Evolutionary conservation across 1,140 invertebrate genomes (phyloP).

Genomic region (Aphaenogaster ashmeadi): DNA sequence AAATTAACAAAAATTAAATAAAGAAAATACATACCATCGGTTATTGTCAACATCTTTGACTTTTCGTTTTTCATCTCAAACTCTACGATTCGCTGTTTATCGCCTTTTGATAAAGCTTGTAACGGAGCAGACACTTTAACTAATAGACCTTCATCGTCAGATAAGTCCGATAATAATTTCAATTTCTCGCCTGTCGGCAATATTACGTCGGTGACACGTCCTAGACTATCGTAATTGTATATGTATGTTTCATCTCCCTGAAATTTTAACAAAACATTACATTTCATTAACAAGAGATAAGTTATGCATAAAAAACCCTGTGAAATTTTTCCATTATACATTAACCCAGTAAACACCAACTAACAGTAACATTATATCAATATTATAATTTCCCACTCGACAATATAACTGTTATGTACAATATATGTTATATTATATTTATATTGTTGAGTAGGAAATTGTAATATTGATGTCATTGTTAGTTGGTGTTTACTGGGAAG

Average conservation of each 20-base stretch:
- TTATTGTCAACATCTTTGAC: slow-evolving; percentile 87
- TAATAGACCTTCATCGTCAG: slow-evolving; percentile 91
- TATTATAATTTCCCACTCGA: too few relatives aligned
- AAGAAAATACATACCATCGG: slow-evolving; percentile 84
- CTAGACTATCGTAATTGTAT: slow-evolving; percentile 96
- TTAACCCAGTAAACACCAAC: too few relatives aligned
- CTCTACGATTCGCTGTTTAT: slow-evolving; percentile 83
- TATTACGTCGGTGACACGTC: slow-evolving; percentile 93
- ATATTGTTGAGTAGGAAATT: too few relatives aligned
- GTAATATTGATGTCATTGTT: too few relatives aligned
- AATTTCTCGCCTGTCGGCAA: slow-evolving; percentile 96
- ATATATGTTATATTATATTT: too few relatives aligned
- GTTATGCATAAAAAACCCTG: neutral
- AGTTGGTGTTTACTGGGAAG: neutral
- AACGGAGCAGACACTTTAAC: slow-evolving; percentile 89
- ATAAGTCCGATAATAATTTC: slow-evolving; percentile 91
- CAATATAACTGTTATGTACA: too few relatives aligned
- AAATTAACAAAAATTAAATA: slow-evolving; percentile 17
- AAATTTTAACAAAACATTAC: slow-evolving; percentile 71
- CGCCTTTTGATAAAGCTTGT: slow-evolving; percentile 83
- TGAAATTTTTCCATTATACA: neutral
- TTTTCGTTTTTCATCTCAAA: slow-evolving; percentile 88
- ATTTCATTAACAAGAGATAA: slow-evolving; percentile 2
- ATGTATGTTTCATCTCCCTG: slow-evolving; percentile 95
- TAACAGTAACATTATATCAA: too few relatives aligned